Conservation (phyloP, 2,113 vertebrate species). For the Lophius piscatorius region DNA sequence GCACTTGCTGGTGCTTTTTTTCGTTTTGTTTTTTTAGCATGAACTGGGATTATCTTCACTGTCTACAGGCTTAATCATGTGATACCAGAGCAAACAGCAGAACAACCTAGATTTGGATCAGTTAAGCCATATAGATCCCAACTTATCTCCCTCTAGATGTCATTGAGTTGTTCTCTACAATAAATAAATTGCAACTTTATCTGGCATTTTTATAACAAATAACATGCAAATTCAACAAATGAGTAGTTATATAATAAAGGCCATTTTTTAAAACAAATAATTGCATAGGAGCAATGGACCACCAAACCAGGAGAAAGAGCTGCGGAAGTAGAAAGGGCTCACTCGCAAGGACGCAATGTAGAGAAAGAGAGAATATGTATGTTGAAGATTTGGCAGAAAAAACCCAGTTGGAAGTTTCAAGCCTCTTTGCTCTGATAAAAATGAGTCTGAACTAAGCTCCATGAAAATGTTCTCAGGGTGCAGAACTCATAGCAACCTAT, state of each 20-base stretch:
- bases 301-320: neutral
- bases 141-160: neutral
- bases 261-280: neutral
- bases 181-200: neutral
- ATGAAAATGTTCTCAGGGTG: conserved; percentile 24
- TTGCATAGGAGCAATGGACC: neutral
- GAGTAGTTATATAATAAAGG: neutral
- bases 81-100: neutral
- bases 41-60: neutral
- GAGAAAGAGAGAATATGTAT: neutral
- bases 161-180: neutral
- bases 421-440: conserved; percentile 45
- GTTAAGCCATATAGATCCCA: neutral
- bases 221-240: neutral
- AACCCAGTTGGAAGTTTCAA: conserved; percentile 37
- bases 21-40: too few species aligned
- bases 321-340: neutral
- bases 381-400: conserved; percentile 15
- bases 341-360: neutral
- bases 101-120: conserved; percentile 7
- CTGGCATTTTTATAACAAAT: neutral
- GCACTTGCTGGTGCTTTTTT: neutral
- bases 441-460: conserved; percentile 35
- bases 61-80: neutral
- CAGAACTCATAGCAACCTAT: neutral